These are phyloP conservation scores for Euphonia xanthogaster DNA, from an alignment of 2,797 vertebrate species.

Conservation along the genomic window DNA sequence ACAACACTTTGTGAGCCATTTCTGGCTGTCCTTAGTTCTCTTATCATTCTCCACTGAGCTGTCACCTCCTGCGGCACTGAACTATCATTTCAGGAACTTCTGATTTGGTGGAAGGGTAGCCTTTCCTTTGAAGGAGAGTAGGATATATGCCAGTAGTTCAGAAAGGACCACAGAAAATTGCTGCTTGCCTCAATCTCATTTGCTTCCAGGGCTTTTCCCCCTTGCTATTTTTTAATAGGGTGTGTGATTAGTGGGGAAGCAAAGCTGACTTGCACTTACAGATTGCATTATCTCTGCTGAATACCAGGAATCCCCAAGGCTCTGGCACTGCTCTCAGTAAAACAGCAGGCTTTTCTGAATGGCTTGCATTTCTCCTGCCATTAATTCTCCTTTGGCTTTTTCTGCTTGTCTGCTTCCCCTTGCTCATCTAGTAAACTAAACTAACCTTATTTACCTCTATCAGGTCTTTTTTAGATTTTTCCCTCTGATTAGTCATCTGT, in stretches of 20 bases:
- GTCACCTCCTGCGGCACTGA: neutral
- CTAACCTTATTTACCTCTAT: neutral
- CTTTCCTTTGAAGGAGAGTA: neutral
- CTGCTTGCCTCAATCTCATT: neutral
- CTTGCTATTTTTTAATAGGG: neutral
- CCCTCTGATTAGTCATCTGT: neutral
- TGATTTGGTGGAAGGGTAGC: neutral
- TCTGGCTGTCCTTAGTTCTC: neutral
- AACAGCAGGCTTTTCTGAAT: slow-evolving; percentile 27
- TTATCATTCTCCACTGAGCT: neutral
- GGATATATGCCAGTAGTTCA: neutral
- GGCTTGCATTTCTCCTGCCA: neutral
- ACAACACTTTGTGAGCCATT: neutral
- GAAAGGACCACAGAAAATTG: neutral
- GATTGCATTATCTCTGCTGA: slow-evolving; percentile 1
- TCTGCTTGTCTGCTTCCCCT: slow-evolving; percentile 10
- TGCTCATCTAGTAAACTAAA: neutral
- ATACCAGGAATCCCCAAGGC: slow-evolving; percentile 15
- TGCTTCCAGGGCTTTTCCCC: neutral
- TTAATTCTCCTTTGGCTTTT: slow-evolving; percentile 24
- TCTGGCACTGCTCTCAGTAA: neutral
- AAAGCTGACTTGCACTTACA: neutral
- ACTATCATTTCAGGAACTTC: neutral
- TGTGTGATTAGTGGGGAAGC: neutral
- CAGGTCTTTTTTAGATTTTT: neutral